Base-by-base conservation (phyloP, 2,888 invertebrate genomes). In the Drosophila neotestacea region DNA sequence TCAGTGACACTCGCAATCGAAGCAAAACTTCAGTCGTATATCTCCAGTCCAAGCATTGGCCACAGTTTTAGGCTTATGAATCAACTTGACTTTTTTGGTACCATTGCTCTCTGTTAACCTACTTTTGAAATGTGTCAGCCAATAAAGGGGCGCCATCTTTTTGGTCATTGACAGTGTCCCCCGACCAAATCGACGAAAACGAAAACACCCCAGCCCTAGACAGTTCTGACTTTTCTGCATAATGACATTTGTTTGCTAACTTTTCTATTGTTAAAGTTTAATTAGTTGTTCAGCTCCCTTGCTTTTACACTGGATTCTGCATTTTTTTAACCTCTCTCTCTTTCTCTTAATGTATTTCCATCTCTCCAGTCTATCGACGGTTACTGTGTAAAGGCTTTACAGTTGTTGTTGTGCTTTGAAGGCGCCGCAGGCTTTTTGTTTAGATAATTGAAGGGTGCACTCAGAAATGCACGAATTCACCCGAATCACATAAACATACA, bases 31-130 rank as follows among this genome's bases (percentile, higher is more conserved):
- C 32, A 32, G 13, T 1, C 13, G 30, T 27, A 34, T 54, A 54
- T 32, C 50, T 48, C 64, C 58, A 55, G 46, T n/a, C 34, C 34
- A 16, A 42, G 70, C 61, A 83, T 90, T 88, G 74, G 88, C 70
- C 75, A 77, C 89, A 88, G 81, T 81, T 85, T 83, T 81, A 65
- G 79, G 89, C 89, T 89, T 89, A 88, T 75, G 88, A 73, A 70
- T 79, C 85, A 76, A 72, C 85, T 83, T 64, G 65, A 73, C 64
- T 64, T 9, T 16, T 51, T 62, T 54, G 46, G 42, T 48, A 60
- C n/a, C 48, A 46, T 68, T 72, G 73, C 70, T 76, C 66, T 88
- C 70, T 65, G 84, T 73, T 88, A 88, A 88, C 84, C 84, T 83
- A 85, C 63, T 86, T 85, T 85, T 76, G 51, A 83, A 85, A 88